Base-by-base conservation (phyloP, 2,113 vertebrate genomes). In the Corythornis cristatus region DNA sequence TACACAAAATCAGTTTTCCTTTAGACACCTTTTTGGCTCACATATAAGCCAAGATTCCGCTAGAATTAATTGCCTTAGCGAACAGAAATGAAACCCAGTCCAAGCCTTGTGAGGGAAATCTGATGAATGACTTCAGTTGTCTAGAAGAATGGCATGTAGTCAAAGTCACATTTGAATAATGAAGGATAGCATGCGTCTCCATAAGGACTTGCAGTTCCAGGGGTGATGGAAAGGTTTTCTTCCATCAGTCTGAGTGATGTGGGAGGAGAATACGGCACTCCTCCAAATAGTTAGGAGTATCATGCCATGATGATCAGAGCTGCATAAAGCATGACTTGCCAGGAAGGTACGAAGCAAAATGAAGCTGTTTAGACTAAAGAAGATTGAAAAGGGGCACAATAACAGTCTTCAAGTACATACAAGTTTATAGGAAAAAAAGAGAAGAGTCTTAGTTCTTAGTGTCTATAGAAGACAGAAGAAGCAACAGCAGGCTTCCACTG, bases 21-120 rank as follows among this genome's bases (percentile, higher is more conserved):
- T 71, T 62, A 88, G 93, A 95, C 75, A 85, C 56, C 75, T 91
- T 95, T 90, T 86, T 91, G 94, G 94, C 95, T 95, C 79, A 57
- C 21, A 71, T 60, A 75, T 91, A 68, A 95, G 82, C 82, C 82
- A 91, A 91, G 87, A 95, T 65, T 80, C 67, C 72, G 78, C 57
- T 91, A 83, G 40, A 93, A 95, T 89, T 89, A 93, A 93, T 91
- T 67, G 56, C 76, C 82, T 91, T 83, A 74, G 64, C 0, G 0
- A 93, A 71, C 48, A 74, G 79, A 79, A 93, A 33, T 73, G 48
- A 43, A 60, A 40, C 93, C 43, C 42, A 79, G 22, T 83, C 83
- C 77, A 84, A 89, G 29, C 21, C 61, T 81, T 88, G 65, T 37
- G 64, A 90, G 72, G 78, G 56, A 94, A 89, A 92, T 70, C 43